Base-by-base conservation (phyloP, 2,797 vertebrate genomes). In the Thunnus albacares region DNA sequence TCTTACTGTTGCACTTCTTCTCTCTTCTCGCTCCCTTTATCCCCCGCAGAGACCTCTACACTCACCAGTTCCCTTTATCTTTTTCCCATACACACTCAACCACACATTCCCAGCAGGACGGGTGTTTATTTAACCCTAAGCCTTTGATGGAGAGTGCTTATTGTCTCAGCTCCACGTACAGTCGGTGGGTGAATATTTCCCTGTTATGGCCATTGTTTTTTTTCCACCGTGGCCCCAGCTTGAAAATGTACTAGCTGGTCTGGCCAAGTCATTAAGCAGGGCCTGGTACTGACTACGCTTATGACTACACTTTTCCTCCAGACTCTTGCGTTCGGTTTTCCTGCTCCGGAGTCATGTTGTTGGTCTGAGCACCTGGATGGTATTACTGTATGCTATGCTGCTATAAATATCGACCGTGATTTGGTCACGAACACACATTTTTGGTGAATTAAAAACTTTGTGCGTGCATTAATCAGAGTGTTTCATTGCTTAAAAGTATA, bases 91-190 rank as follows among this genome's bases (percentile, higher is more conserved):
- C 71, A 77, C 80, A 79, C 53, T 75, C 65, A 57, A 70, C 71
- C 65, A 28, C 86, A 78, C 81, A 82, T 88, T 84, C 82, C 76
- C 71, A 52, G 76, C 77, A 77, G 78, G 67, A 73, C 20, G 22
- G 56, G 22, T 89, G 88, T 92, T 92, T 91, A 86, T 90, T 89
- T 87, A 89, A 87, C 75, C 57, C 59, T 30, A 77, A 81, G 87
- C 72, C 81, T 90, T 88, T 89, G 85, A 92, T 80, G 75, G 71
- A 79, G 72, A 62, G 63, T 55, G 69, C 81, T 81, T 79, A 83
- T 89, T 89, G 84, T 90, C 70, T 87, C 62, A 79, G 83, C 15
- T 75, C 62, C 73, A 79, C 60, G 24, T 78, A 82, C 57, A 82
- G 81, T 82, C 33, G 1, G 65, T 73, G 79, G 73, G 38, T 63